Evolutionary conservation across 1,140 invertebrate species (phyloP), one percentile per base, ranked within the genome.

Genomic region (Caenorhabditis remanei): DNA sequence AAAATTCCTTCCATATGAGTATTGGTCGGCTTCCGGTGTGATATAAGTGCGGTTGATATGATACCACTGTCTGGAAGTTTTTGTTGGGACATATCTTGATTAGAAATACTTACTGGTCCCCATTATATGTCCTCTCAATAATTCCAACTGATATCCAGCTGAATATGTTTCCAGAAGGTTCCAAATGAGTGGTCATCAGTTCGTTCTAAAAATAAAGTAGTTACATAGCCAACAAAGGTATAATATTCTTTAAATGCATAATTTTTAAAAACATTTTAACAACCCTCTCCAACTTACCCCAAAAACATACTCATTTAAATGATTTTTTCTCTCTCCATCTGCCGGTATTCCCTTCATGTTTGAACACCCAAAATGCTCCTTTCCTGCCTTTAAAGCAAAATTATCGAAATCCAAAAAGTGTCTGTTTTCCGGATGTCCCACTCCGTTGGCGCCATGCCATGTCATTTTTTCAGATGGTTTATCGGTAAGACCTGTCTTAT

Each of bases 261-360:
- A n/a, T n/a, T n/a, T n/a, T n/a, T n/a, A n/a, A n/a, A n/a, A n/a
- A n/a, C n/a, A n/a, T n/a, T n/a, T n/a, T n/a, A n/a, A n/a, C n/a
- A n/a, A n/a, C n/a, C n/a, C n/a, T n/a, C 16, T 6, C 40, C 16
- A 13, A 21, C 71, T 79, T 11, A 79, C 71, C 71, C 71, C 46
- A 79, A 79, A 79, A 50, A 79, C 53, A 24, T 79, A 79, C 21
- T 79, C 71, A 50, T 79, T 79, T 46, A 79, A n/a, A 24, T 79
- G 71, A 14, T 79, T 79, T 16, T 79, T 79, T 19, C 43, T 48
- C 71, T 79, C 71, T 14, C 71, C 71, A 50, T 79, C 71, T n/a
- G 71, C 71, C 9, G 50, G n/a, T 11, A 79, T 24, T n/a, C 71
- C 71, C 11, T 41, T 41, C 46, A 79, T 50, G 0, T 79, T 50